Evolutionary conservation across 1,140 invertebrate species (phyloP), one percentile per base, ranked within the genome.

Genomic region (Calycopis cecrops): DNA sequence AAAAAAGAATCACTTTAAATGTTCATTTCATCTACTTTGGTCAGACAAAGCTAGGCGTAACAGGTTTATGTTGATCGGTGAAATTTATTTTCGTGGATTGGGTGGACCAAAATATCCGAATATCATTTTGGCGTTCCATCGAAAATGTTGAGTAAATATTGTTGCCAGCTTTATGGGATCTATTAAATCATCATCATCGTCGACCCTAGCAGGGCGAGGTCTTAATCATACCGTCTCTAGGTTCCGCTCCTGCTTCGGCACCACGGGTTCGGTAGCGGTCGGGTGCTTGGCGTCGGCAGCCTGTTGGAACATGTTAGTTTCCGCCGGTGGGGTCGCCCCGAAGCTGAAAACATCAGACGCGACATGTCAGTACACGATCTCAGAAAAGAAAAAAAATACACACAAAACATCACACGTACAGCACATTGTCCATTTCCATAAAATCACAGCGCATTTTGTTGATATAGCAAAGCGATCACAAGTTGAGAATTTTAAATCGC

Each of bases 161-260:
- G 49, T 54, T 53, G 65, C 73, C 44, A 81, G 59, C 37, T 67
- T 65, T 21, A 63, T 57, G 6, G 76, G 76, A 52, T 70, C 67
- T 12, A 66, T 57, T 35, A 66, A 63, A 54, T 75, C 73, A 59
- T 65, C 53, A 38, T 61, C 67, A 44, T 40, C 42, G 48, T 58
- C 48, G 49, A 44, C 44, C 18, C 33, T 34, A 16, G 56, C 50
- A 57, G 62, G 18, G 35, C 63, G 62, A 4, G 57, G 48, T 57
- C 52, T 57, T 61, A 63, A 77, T 79, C 74, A 81, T 70, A 65
- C 70, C 12, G 71, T 53, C 59, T 76, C 68, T 0, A 57, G 44
- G 10, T 63, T 67, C 0, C 67, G 44, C 34, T 73, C 73, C 8
- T 55, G 38, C 52, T 69, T 67, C 35, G 63, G 64, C 28, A 65